Percentiles rank a stretch among this genome's conserved stretches.
Evolutionary conservation across 2,797 vertebrate species (phyloP).

Genomic region (Gallirallus australis): DNA sequence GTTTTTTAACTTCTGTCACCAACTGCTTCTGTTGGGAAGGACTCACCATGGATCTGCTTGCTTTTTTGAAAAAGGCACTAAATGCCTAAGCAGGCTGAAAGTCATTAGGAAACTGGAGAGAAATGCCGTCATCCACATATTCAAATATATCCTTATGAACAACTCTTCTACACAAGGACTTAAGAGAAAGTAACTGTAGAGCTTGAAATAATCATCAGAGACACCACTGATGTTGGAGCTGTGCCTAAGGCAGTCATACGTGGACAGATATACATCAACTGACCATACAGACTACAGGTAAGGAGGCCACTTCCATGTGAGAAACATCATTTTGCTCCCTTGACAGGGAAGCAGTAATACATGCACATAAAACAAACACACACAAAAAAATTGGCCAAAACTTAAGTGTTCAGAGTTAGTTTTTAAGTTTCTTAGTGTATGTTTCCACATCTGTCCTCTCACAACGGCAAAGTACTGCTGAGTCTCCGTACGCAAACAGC

Average conservation of each 20-base stretch:
- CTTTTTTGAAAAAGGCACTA: conserved; percentile 71
- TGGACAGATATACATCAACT: background rate
- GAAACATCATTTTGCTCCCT: background rate
- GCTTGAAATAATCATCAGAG: background rate
- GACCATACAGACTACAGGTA: background rate
- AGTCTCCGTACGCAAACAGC: conserved; percentile 63
- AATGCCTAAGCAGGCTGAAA: conserved; percentile 22
- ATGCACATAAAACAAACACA: background rate
- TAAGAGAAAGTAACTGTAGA: background rate
- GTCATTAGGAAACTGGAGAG: conserved; percentile 28
- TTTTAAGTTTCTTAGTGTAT: background rate
- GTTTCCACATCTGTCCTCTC: conserved; percentile 25
- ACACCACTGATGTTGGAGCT: background rate
- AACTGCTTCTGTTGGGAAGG: background rate
- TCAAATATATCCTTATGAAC: background rate
- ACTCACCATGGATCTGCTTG: background rate
- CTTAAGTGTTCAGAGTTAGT: conserved; percentile 19
- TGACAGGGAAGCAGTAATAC: background rate
- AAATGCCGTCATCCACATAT: background rate
- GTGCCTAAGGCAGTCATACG: background rate
- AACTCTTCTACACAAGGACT: background rate
- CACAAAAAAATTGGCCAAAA: background rate
- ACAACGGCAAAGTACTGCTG: conserved; percentile 50
- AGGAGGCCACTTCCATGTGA: background rate
- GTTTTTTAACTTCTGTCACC: conserved; percentile 30